Base-by-base conservation (phyloP, 2,888 invertebrate genomes). In the Pyralis farinalis region DNA sequence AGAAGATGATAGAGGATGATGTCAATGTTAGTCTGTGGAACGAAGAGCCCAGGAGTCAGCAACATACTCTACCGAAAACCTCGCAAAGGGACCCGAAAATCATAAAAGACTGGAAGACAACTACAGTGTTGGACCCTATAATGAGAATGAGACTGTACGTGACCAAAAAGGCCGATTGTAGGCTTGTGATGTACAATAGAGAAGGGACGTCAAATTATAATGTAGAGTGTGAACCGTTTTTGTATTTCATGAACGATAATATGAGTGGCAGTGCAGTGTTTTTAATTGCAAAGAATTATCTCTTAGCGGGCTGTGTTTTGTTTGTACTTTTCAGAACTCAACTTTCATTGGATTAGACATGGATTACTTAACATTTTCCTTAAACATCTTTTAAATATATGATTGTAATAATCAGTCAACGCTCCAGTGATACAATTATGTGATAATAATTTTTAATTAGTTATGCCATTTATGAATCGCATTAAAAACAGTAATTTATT, bases 1-100 rank as follows among this genome's bases (percentile, higher is more conserved):
- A 56, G 43, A 86, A 84, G 58, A 82, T 84, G 70, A 56, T 55
- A 0, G 79, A 85, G 38, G 87, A 88, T 27, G 68, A 60, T n/a
- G 80, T 81, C 0, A 73, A 83, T 37, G 78, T 86, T 1, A 80
- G 75, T 37, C 56, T 78, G 1, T 86, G 84, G 86, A 71, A 58
- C 16, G 85, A 87, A 45, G 71, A 75, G 11, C 69, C 79, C 4
- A 55, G 63, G 8, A 55, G 52, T 1, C 51, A 50, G 4, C 72
- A 70, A 9, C 69, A 65, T 11, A 46, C 55, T 0, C 41, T 63
- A 1, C 57, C 63, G 1, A 68, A 62, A 27, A 54, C 61, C 1
- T 58, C 66, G 0, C 62, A 64, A 0, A 61, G 40, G 1, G 57
- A 68, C 27, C 46, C 46, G 21, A 64, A 49, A 10, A 55, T 57